Base-by-base conservation (phyloP, 1,140 invertebrate species). In the Procambarus clarkii region DNA sequence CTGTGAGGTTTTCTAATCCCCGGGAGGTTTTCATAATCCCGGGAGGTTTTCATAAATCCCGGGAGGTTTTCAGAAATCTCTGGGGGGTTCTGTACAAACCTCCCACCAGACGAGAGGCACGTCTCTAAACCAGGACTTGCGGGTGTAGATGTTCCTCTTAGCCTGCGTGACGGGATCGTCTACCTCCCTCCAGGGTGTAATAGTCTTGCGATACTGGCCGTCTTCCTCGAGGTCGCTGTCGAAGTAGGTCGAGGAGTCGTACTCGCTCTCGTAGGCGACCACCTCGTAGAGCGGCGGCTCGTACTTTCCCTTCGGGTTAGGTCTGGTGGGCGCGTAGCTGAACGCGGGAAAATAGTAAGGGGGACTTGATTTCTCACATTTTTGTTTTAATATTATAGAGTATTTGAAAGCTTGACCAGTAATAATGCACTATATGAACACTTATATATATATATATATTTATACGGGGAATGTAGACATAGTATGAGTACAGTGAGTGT, bases 71-170 rank as follows among this genome's bases (percentile, higher is more conserved):
- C 24, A 79, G 77, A 83, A 45, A 77, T 90, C 46, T 15, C 46
- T 74, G 21, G 60, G 45, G 24, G 79, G 69, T 46, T 54, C 24
- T 9, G 34, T 74, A 13, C 48, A 8, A 24, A 90, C 7, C 9
- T 83, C 88, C 80, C 80, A 90, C 88, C 88, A 90, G 44, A 90
- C 50, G 18, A 90, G 46, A 24, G 88, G 88, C 34, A 90, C 80
- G 50, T 90, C 88, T 18, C 88, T 74, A 11, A 82, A 84, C 88
- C 88, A 90, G 5, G 88, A 80, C 88, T 50, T 83, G 7, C 88
- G 34, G 15, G 80, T 90, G 71, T 90, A 90, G 24, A 90, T 90
- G n/a, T 90, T 90, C 50, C 88, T 54, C 8, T 54, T 64, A 11
- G 76, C 88, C 78, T 60, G 82, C 3, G 18, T 77, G 44, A 24